Percentiles rank a stretch among this genome's conserved stretches.
phyloP scores from a whole-genome alignment of 92 coral and sea anemone genomes.

The Paragorgia papillata region DNA sequence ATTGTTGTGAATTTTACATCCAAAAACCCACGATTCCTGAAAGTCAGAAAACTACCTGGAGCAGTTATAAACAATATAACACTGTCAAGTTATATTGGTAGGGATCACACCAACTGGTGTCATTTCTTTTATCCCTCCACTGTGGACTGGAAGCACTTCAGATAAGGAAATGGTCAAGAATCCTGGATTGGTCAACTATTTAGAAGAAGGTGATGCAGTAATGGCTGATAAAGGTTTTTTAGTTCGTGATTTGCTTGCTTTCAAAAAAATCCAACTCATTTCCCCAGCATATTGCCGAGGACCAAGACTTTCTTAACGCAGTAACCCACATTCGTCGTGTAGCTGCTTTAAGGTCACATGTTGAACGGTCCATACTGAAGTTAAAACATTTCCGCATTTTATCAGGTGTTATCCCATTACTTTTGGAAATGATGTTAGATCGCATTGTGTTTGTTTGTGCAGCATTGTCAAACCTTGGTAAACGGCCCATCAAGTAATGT shows the following conservation, averaged over 20 bases:
- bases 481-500: slow-evolving; percentile 44
- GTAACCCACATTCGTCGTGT: too few species aligned
- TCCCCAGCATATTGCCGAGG: slow-evolving; percentile 61
- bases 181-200: slow-evolving; percentile 56
- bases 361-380: slow-evolving; percentile 1
- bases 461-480: slow-evolving; percentile 35
- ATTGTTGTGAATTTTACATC: slow-evolving; percentile 61
- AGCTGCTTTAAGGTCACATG: too few species aligned
- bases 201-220: slow-evolving; percentile 71
- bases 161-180: slow-evolving; percentile 66
- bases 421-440: slow-evolving; percentile 54
- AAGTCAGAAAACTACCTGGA: too few species aligned
- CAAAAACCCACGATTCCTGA: slow-evolving; percentile 55
- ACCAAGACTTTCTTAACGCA: slow-evolving; percentile 27
- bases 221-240: slow-evolving; percentile 63
- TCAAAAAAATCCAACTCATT: slow-evolving; percentile 63
- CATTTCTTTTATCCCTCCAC: slow-evolving; percentile 66
- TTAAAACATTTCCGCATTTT: slow-evolving; percentile 48
- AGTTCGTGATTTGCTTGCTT: slow-evolving; percentile 57
- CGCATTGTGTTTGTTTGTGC: slow-evolving; percentile 50
- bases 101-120: slow-evolving; percentile 71
- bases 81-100: slow-evolving; percentile 56
- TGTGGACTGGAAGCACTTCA: too few species aligned
- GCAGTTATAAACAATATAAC: slow-evolving; percentile 65
- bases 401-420: slow-evolving; percentile 50